A percentile compares a stretch with the other conserved stretches of the same genome.
Conservation (phyloP, 2,888 invertebrate species). For the Achlya flavicornis region DNA sequence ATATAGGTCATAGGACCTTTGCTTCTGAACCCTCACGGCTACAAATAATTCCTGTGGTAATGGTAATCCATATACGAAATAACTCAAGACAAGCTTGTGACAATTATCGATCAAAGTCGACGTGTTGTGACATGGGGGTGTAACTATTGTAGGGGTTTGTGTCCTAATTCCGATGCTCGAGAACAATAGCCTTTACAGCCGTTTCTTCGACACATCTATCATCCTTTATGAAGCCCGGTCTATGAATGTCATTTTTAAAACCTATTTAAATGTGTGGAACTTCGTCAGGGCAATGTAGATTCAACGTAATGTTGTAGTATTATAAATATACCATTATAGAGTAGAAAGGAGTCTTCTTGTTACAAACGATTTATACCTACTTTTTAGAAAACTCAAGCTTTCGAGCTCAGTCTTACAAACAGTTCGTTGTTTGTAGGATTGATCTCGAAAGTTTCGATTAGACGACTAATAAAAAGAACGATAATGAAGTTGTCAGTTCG, state of each 20-base stretch:
- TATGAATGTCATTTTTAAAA: slow-evolving; percentile 24
- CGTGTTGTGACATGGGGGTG: neutral
- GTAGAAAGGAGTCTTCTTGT: too few relatives aligned
- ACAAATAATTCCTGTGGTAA: neutral
- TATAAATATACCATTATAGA: too few relatives aligned
- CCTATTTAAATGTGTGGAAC: slow-evolving; percentile 9
- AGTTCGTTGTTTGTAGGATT: neutral
- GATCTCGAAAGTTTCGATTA: neutral
- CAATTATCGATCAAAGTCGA: neutral
- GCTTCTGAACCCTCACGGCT: neutral
- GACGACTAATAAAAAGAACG: neutral
- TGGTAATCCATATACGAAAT: neutral
- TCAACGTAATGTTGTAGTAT: neutral
- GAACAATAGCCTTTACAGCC: slow-evolving; percentile 26
- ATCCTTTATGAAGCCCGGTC: slow-evolving; percentile 24
- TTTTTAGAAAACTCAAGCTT: too few relatives aligned
- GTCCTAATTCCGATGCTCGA: neutral
- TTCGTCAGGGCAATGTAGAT: neutral
- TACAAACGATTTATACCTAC: too few relatives aligned
- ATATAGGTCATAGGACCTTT: too few relatives aligned
- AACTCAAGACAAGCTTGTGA: neutral
- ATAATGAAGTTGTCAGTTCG: neutral
- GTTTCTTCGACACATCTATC: slow-evolving; percentile 25
- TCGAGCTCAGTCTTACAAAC: too few relatives aligned
- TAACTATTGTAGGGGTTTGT: neutral